Percentiles rank a stretch among this genome's conserved stretches.
Conservation (phyloP, 1,140 invertebrate genomes). For the Grapholita molesta region DNA sequence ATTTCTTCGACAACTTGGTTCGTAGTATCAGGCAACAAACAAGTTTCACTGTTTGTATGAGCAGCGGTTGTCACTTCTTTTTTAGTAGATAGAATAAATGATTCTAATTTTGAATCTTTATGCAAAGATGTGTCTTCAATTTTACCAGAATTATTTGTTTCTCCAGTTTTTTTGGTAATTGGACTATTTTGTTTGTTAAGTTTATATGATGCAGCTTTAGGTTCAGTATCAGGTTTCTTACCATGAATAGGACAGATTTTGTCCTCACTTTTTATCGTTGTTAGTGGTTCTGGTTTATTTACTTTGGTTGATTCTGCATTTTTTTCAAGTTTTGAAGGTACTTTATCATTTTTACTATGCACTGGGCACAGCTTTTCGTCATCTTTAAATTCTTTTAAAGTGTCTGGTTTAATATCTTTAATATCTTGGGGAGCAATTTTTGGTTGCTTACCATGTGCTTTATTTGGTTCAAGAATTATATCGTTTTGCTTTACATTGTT, state of each 20-base stretch:
- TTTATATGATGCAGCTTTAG: background rate
- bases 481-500: background rate
- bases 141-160: background rate
- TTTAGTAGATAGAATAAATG: background rate
- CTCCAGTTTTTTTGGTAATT: background rate
- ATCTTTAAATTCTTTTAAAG: background rate
- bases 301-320: background rate
- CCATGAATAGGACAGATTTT: background rate
- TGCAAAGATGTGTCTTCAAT: background rate
- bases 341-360: background rate
- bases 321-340: background rate
- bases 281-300: background rate
- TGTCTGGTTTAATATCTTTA: background rate
- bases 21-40: background rate
- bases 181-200: background rate
- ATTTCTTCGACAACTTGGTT: background rate
- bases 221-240: background rate
- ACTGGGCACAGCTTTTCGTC: constrained; percentile 1
- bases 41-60: background rate
- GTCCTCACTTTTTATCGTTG: background rate
- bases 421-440: background rate
- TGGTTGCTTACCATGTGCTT: background rate
- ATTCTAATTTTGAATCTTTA: background rate
- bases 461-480: background rate
- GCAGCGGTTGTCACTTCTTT: background rate